phyloP scores from a whole-genome alignment of 1,140 invertebrate genomes.

The Orius insidiosus region DNA sequence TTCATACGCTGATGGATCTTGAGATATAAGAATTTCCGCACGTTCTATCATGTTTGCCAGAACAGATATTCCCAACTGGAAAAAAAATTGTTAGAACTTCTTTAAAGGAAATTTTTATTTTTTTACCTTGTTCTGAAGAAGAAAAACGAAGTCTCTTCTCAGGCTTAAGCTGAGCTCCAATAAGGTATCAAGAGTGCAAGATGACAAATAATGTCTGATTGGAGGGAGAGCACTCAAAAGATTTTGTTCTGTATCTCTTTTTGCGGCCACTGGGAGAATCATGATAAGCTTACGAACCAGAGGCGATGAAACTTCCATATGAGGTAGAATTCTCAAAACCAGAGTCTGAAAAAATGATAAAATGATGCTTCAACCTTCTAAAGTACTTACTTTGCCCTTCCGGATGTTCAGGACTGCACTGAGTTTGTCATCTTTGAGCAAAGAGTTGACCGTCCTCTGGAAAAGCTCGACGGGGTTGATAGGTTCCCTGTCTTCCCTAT shows the following conservation, averaged over 20 bases:
- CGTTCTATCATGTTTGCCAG: slow-evolving; percentile 14
- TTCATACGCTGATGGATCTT: neutral
- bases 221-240: slow-evolving; percentile 13
- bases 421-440: slow-evolving; percentile 15
- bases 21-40: slow-evolving; percentile 6
- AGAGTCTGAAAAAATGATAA: slow-evolving; percentile 7
- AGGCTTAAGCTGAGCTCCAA: neutral
- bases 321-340: slow-evolving; percentile 12
- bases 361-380: too few species aligned
- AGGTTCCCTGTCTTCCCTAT: neutral
- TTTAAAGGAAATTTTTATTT: too few species aligned
- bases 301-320: slow-evolving; percentile 8
- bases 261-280: slow-evolving; percentile 9
- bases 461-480: slow-evolving; percentile 12
- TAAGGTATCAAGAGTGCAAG: neutral
- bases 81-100: too few species aligned
- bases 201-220: slow-evolving; percentile 12
- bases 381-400: slow-evolving; percentile 13
- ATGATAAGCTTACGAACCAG: slow-evolving; percentile 9
- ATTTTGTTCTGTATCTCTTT: slow-evolving; percentile 9
- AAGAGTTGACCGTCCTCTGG: slow-evolving; percentile 7
- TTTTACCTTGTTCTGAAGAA: slow-evolving; percentile 10
- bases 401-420: slow-evolving; percentile 12
- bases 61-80: slow-evolving; percentile 16
- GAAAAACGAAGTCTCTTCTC: slow-evolving; percentile 1